Conservation (phyloP, 2,888 invertebrate species). For the Bombyx huttoni region DNA sequence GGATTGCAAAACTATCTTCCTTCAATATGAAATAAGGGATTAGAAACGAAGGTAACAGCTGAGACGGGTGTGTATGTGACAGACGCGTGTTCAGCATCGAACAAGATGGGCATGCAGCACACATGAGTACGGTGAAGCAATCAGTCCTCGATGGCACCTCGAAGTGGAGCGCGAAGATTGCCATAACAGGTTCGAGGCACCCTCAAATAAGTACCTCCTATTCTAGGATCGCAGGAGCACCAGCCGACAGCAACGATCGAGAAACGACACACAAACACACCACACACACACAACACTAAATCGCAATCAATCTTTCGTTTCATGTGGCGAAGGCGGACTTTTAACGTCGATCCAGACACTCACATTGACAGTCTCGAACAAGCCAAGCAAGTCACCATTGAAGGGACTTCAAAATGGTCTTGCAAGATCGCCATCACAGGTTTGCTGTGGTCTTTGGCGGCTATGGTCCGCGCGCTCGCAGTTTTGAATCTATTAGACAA, state of each 20-base stretch:
- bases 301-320: slow-evolving; percentile 60
- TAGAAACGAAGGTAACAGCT: slow-evolving; percentile 17
- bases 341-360: slow-evolving; percentile 97
- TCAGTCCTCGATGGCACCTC: slow-evolving; percentile 99
- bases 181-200: slow-evolving; percentile 95
- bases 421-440: slow-evolving; percentile 99
- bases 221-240: slow-evolving; percentile 15
- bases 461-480: slow-evolving; percentile 68
- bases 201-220: slow-evolving; percentile 23
- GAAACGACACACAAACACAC: slow-evolving; percentile 21
- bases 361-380: slow-evolving; percentile 98
- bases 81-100: slow-evolving; percentile 98
- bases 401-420: slow-evolving; percentile 99
- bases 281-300: slow-evolving; percentile 53
- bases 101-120: slow-evolving; percentile 92
- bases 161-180: slow-evolving; percentile 99
- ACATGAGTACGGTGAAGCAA: slow-evolving; percentile 99
- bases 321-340: slow-evolving; percentile 87
- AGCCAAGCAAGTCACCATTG: slow-evolving; percentile 97
- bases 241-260: slow-evolving; percentile 9
- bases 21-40: background rate
- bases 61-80: slow-evolving; percentile 61
- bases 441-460: slow-evolving; percentile 76
- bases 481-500: slow-evolving; percentile 67
- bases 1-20: background rate